phyloP scores from a whole-genome alignment of 1,140 invertebrate species.

The Mylabris phalerata region DNA sequence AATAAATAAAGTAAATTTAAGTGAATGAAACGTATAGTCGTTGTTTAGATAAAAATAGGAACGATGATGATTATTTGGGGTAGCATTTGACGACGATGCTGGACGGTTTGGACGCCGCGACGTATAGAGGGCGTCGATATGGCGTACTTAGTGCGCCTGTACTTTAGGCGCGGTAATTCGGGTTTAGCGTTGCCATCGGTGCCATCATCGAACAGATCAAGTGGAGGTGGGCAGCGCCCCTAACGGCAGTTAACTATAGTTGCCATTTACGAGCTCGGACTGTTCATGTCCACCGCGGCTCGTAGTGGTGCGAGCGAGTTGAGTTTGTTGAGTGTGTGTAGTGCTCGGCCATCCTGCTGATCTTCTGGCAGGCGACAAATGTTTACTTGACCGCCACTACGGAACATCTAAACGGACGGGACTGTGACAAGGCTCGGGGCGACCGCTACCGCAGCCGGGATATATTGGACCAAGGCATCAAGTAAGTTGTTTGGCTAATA shows the following conservation, averaged over 20 bases:
- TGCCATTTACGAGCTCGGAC: background rate
- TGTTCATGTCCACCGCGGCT: slow-evolving; percentile 20
- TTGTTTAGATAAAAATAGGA: background rate
- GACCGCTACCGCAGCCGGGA: slow-evolving; percentile 31
- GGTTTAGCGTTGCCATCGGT: slow-evolving; percentile 1
- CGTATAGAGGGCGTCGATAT: slow-evolving; percentile 15
- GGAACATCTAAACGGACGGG: slow-evolving; percentile 30
- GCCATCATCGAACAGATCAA: slow-evolving; percentile 9
- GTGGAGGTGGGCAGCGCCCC: slow-evolving; percentile 7
- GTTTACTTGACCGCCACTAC: slow-evolving; percentile 34
- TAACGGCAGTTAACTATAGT: slow-evolving; percentile 1
- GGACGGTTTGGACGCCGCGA: slow-evolving; percentile 2
- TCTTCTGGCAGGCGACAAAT: slow-evolving; percentile 31
- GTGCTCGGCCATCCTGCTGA: slow-evolving; percentile 32
- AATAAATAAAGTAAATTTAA: no score
- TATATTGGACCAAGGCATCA: slow-evolving; percentile 33
- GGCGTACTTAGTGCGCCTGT: slow-evolving; percentile 11
- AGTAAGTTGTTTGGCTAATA: slow-evolving; percentile 17
- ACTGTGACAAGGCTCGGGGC: slow-evolving; percentile 30
- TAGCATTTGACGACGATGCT: background rate
- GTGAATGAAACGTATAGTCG: background rate
- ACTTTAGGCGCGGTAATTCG: slow-evolving; percentile 11
- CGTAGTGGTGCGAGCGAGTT: slow-evolving; percentile 28
- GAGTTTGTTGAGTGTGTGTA: slow-evolving; percentile 30
- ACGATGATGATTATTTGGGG: slow-evolving; percentile 1